phyloP scores from a whole-genome alignment of 30 jellyfish, hydroid and myxozoan species.

The Hydractinia symbiolongicarpus region DNA sequence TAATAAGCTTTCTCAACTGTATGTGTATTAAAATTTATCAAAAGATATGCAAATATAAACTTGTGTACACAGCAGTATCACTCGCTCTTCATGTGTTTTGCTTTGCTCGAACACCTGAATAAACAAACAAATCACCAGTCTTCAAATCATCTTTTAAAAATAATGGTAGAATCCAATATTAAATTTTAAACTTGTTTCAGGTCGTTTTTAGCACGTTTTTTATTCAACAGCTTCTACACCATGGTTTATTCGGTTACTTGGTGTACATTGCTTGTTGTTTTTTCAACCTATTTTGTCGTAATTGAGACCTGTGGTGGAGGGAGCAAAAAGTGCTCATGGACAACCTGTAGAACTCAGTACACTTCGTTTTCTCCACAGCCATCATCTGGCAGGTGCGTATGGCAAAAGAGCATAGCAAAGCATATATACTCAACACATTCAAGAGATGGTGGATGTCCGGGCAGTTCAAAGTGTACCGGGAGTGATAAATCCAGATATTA shows the following conservation, averaged over 20 bases:
- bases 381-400: slow-evolving; percentile 42
- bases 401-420: slow-evolving; percentile 33
- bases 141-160: too few relatives aligned
- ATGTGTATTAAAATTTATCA: too few relatives aligned
- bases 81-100: too few relatives aligned
- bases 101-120: too few relatives aligned
- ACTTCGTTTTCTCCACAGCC: slow-evolving; percentile 46
- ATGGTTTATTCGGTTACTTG: neutral
- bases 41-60: too few relatives aligned
- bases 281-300: neutral
- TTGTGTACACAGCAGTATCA: too few relatives aligned
- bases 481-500: slow-evolving; percentile 30
- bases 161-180: too few relatives aligned
- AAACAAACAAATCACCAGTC: too few relatives aligned
- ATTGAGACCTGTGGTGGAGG: slow-evolving; percentile 19
- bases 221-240: too few relatives aligned
- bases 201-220: too few relatives aligned
- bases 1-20: too few relatives aligned
- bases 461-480: slow-evolving; percentile 36
- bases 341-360: slow-evolving; percentile 47
- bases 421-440: slow-evolving; percentile 36
- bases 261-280: neutral
- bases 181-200: too few relatives aligned
- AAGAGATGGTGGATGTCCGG: slow-evolving; percentile 56
- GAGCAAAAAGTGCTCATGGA: slow-evolving; percentile 42